These are phyloP conservation scores for Zophobas morio DNA, from an alignment of 1,140 invertebrate species.

Conservation along the genomic window DNA sequence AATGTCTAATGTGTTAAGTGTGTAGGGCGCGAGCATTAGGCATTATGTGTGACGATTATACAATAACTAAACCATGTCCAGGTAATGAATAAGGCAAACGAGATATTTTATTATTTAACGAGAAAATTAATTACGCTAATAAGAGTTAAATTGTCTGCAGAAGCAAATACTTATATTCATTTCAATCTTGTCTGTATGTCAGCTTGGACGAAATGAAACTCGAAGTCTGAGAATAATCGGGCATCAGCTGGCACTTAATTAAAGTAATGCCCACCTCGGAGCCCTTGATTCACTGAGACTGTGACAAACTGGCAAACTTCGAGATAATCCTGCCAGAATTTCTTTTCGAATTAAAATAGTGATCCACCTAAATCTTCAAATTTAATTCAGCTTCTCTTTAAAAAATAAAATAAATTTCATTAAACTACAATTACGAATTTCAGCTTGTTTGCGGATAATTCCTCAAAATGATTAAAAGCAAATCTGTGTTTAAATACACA, in stretches of 20 bases:
- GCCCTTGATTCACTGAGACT: slow-evolving; percentile 54
- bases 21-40: slow-evolving; percentile 36
- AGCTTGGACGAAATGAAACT: slow-evolving; percentile 56
- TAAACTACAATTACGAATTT: slow-evolving; percentile 1
- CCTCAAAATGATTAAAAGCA: slow-evolving; percentile 49
- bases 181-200: slow-evolving; percentile 59
- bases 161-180: slow-evolving; percentile 57
- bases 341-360: slow-evolving; percentile 54
- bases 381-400: slow-evolving; percentile 19
- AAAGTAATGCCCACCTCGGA: slow-evolving; percentile 60
- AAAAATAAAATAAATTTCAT: slow-evolving; percentile 17
- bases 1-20: slow-evolving; percentile 16
- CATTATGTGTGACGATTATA: slow-evolving; percentile 52
- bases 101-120: slow-evolving; percentile 41
- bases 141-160: slow-evolving; percentile 53
- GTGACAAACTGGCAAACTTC: slow-evolving; percentile 60
- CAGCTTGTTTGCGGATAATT: background rate
- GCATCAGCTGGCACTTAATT: slow-evolving; percentile 63
- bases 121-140: slow-evolving; percentile 54
- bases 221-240: slow-evolving; percentile 60
- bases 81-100: slow-evolving; percentile 47
- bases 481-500: slow-evolving; percentile 54
- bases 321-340: slow-evolving; percentile 54
- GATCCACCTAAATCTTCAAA: slow-evolving; percentile 43
- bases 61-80: slow-evolving; percentile 52